Conservation (phyloP, 1,140 invertebrate species). For the Bombus pyrosoma region DNA sequence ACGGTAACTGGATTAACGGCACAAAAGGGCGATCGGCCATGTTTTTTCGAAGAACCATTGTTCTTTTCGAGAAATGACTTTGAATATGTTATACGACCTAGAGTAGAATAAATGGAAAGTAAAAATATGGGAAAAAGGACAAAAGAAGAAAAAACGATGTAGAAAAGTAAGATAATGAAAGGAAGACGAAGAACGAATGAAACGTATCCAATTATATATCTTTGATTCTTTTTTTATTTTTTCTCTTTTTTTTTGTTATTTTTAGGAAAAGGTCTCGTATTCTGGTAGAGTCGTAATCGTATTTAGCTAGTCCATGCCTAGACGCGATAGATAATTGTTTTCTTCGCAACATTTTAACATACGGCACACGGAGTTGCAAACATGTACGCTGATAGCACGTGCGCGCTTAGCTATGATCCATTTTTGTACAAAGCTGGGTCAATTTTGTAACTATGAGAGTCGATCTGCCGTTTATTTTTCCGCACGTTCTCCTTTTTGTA, state of each 20-base stretch:
- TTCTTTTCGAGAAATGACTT: slow-evolving; percentile 37
- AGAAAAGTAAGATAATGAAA: slow-evolving; percentile 30
- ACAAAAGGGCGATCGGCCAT: neutral
- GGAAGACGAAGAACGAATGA: slow-evolving; percentile 17
- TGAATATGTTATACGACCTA: neutral
- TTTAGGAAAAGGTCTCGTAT: slow-evolving; percentile 66
- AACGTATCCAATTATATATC: slow-evolving; percentile 70
- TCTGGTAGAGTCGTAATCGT: slow-evolving; percentile 74
- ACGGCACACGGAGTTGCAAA: slow-evolving; percentile 29
- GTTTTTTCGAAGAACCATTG: slow-evolving; percentile 31
- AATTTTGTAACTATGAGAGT: slow-evolving; percentile 14
- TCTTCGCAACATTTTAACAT: slow-evolving; percentile 29
- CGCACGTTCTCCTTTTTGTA: slow-evolving; percentile 2
- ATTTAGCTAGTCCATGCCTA: slow-evolving; percentile 78
- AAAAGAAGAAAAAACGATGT: slow-evolving; percentile 4
- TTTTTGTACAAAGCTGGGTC: slow-evolving; percentile 32
- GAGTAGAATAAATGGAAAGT: slow-evolving; percentile 27
- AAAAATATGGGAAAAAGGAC: neutral
- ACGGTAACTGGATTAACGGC: neutral
- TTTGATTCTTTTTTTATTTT: slow-evolving; percentile 4
- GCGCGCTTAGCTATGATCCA: slow-evolving; percentile 1
- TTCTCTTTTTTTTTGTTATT: slow-evolving; percentile 17
- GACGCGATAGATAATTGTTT: slow-evolving; percentile 41
- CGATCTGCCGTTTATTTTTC: slow-evolving; percentile 12
- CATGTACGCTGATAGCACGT: slow-evolving; percentile 31